These are phyloP conservation scores for Microtus oregoni DNA, from an alignment of 2,113 vertebrate genomes.

Conservation along the genomic window DNA sequence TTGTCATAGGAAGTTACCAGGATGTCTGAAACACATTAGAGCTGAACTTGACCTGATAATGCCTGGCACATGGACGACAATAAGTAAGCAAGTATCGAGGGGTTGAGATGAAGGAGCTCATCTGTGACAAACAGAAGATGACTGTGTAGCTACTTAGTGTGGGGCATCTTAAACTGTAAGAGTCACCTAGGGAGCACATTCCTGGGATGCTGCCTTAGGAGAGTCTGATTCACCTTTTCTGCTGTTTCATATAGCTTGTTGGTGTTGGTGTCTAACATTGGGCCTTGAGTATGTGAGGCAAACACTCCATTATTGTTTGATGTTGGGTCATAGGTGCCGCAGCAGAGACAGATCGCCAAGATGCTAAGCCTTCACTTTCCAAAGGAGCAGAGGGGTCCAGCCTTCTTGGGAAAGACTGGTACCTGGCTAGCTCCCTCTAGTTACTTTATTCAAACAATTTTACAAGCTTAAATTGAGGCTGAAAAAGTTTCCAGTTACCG, in stretches of 20 bases:
- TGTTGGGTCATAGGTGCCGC: neutral
- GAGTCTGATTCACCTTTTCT: neutral
- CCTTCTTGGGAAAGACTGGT: neutral
- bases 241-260: neutral
- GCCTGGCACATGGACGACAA: neutral
- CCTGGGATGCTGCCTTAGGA: neutral
- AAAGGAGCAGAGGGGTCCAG: neutral
- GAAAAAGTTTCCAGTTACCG: neutral
- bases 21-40: neutral
- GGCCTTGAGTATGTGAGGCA: neutral
- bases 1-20: neutral
- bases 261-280: neutral
- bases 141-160: neutral
- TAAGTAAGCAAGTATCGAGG: neutral
- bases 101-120: neutral
- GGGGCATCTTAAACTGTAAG: neutral
- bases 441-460: neutral
- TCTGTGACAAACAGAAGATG: neutral
- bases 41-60: neutral
- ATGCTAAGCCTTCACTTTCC: neutral
- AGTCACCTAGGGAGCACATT: neutral
- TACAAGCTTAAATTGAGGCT: neutral
- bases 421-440: neutral
- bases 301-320: neutral
- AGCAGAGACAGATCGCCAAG: neutral